phyloP scores from a whole-genome alignment of 2,888 invertebrate genomes.

The Mythimna vitellina region DNA sequence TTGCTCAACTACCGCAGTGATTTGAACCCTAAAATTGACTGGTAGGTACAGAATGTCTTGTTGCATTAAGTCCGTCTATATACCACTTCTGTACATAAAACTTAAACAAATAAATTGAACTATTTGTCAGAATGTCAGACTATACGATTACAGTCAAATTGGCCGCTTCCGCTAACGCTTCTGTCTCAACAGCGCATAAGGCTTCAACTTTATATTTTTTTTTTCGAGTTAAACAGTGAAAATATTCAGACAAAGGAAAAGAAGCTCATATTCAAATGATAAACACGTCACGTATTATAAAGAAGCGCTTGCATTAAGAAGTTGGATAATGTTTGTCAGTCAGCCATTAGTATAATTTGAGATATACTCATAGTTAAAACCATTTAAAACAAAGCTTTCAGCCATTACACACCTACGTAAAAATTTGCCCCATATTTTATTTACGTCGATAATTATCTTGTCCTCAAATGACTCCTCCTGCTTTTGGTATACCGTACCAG shows the following conservation, averaged over 20 bases:
- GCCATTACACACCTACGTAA: not conserved
- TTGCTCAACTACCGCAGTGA: too few species aligned
- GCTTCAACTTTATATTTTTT: not conserved
- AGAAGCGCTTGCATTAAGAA: not conserved
- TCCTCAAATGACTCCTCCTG: too few species aligned
- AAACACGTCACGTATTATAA: too few species aligned
- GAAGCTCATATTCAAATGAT: too few species aligned
- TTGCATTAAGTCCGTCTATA: too few species aligned
- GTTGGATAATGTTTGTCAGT: not conserved
- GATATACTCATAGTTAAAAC: too few species aligned
- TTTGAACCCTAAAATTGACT: not conserved
- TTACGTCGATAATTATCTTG: too few species aligned
- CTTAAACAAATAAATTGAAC: not conserved
- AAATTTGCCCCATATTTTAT: not conserved
- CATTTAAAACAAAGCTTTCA: not conserved
- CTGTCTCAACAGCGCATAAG: not conserved
- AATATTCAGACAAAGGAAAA: not conserved
- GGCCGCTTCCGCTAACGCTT: not conserved
- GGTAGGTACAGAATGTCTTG: too few species aligned
- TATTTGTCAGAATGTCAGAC: not conserved
- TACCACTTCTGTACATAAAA: too few species aligned
- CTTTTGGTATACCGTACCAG: too few species aligned
- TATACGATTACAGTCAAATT: not conserved
- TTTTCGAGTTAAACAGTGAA: not conserved
- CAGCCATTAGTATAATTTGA: not conserved